A percentile compares a stretch with the other conserved stretches of the same genome.
These are phyloP conservation scores for Proales similis DNA, from an alignment of 1,140 invertebrate species.

Conservation along the genomic window DNA sequence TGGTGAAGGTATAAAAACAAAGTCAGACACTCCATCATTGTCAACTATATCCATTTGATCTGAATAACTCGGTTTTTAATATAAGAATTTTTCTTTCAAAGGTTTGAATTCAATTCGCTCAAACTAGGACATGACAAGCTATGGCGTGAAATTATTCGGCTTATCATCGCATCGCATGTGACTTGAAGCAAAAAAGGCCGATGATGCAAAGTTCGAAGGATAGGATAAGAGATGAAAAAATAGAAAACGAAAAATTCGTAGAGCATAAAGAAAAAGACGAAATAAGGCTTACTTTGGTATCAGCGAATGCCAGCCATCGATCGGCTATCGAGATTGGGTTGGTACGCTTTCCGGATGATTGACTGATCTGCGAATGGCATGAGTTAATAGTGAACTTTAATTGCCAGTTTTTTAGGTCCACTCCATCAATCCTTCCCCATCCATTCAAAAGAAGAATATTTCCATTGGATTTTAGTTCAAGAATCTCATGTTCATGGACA, in stretches of 20 bases:
- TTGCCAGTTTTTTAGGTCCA: slow-evolving; percentile 10
- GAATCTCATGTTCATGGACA: slow-evolving; percentile 6
- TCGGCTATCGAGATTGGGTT: slow-evolving; percentile 81
- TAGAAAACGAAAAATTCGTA: slow-evolving; percentile 8
- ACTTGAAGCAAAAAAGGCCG: background rate
- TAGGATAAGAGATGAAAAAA: slow-evolving; percentile 17
- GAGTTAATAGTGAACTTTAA: slow-evolving; percentile 9
- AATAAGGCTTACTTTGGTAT: slow-evolving; percentile 58
- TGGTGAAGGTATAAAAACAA: too few relatives aligned
- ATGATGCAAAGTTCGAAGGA: background rate
- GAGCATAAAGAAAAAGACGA: slow-evolving; percentile 34
- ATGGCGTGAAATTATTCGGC: background rate
- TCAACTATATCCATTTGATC: too few relatives aligned
- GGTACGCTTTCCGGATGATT: slow-evolving; percentile 31
- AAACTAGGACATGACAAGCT: too few relatives aligned
- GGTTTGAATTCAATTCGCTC: too few relatives aligned
- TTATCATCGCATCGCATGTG: background rate
- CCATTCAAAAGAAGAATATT: slow-evolving; percentile 21
- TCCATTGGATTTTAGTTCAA: slow-evolving; percentile 29
- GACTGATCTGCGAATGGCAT: slow-evolving; percentile 34
- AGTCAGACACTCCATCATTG: too few relatives aligned
- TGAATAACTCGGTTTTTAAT: too few relatives aligned
- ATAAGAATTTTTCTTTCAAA: too few relatives aligned
- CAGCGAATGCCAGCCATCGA: slow-evolving; percentile 66
- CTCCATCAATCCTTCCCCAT: slow-evolving; percentile 14